phyloP scores from a whole-genome alignment of 2,888 invertebrate species.

The Proisotoma minuta region DNA sequence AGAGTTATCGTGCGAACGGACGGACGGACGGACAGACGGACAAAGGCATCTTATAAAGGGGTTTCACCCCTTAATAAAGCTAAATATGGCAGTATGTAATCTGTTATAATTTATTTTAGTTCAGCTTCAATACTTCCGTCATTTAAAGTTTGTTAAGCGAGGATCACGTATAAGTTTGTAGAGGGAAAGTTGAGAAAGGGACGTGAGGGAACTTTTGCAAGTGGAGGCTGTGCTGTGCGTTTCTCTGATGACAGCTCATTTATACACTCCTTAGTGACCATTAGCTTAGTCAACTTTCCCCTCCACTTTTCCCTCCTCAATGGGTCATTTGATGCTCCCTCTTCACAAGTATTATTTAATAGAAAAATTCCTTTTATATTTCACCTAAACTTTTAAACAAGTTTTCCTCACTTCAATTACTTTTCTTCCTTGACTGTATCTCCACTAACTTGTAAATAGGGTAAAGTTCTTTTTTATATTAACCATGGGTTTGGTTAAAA shows the following conservation, averaged over 20 bases:
- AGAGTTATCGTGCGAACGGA: too few species aligned
- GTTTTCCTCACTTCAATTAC: too few species aligned
- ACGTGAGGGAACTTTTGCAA: neutral
- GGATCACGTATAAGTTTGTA: neutral
- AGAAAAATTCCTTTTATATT: neutral
- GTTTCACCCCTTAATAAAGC: too few species aligned
- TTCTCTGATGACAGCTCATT: constrained; percentile 28
- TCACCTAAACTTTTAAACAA: neutral
- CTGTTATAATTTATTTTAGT: neutral
- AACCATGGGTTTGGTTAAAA: too few species aligned
- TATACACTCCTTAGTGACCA: constrained; percentile 20
- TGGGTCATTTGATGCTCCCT: neutral
- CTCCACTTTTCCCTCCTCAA: neutral
- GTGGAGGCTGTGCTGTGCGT: neutral
- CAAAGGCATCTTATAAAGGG: too few species aligned
- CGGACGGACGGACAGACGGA: too few species aligned
- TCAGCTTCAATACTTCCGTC: neutral
- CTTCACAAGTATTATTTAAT: neutral
- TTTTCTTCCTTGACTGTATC: too few species aligned
- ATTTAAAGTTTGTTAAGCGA: constrained; percentile 7
- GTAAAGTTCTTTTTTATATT: too few species aligned
- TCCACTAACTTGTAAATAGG: too few species aligned
- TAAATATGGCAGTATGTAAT: neutral
- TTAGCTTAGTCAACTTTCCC: constrained; percentile 12
- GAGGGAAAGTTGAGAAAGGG: neutral